Percentiles rank a stretch among this genome's conserved stretches.
Conservation (phyloP, 2,888 invertebrate species). For the Agrypnus murinus region DNA sequence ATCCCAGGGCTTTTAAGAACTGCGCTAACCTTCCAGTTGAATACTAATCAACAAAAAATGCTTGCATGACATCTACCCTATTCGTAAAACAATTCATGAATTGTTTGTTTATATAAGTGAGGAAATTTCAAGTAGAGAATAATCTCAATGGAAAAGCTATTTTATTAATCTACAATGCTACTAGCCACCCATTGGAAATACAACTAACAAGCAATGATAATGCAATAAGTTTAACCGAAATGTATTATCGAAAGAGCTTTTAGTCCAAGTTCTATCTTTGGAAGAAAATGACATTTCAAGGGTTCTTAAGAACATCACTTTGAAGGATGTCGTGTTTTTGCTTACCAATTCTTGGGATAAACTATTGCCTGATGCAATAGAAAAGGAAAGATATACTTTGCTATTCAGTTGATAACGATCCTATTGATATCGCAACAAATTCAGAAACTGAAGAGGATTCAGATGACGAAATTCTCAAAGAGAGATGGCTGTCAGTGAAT, state of each 20-base stretch:
- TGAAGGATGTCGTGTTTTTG: background rate
- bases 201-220: slow-evolving; percentile 44
- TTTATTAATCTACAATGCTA: slow-evolving; percentile 40
- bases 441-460: slow-evolving; percentile 16
- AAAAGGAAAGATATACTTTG: background rate
- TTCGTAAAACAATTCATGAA: slow-evolving; percentile 13
- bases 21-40: slow-evolving; percentile 36
- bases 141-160: slow-evolving; percentile 28
- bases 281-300: too few relatives aligned
- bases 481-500: background rate
- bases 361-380: background rate
- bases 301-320: slow-evolving; percentile 1
- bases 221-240: background rate
- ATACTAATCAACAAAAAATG: slow-evolving; percentile 34
- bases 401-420: too few relatives aligned
- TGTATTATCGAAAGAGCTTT: slow-evolving; percentile 2
- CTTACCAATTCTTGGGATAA: background rate
- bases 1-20: slow-evolving; percentile 17
- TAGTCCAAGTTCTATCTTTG: background rate
- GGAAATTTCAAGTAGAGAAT: slow-evolving; percentile 1
- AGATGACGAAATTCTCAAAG: slow-evolving; percentile 11
- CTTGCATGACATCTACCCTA: slow-evolving; percentile 12
- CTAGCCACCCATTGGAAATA: background rate
- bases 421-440: slow-evolving; percentile 3
- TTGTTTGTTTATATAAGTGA: slow-evolving; percentile 19